Evolutionary conservation across 2,888 invertebrate genomes (phyloP).

Genomic region (Dryococelus australis): DNA sequence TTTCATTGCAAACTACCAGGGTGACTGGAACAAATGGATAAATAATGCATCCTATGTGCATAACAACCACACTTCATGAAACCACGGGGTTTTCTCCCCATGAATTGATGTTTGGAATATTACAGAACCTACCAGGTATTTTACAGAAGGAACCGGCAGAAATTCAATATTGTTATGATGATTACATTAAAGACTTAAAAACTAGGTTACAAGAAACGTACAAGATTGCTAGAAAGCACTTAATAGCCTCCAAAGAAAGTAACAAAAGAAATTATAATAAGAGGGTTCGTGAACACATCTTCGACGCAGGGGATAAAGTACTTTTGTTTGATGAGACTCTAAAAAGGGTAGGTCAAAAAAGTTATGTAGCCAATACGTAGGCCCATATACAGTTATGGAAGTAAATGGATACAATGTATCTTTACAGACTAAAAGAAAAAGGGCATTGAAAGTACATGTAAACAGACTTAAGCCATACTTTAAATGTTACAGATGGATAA

Average conservation of each 20-base stretch:
- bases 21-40: background rate
- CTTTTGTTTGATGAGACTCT: background rate
- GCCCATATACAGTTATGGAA: no score
- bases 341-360: background rate
- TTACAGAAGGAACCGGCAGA: background rate
- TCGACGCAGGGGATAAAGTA: background rate
- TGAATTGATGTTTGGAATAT: background rate
- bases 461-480: background rate
- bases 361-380: no score
- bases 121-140: background rate
- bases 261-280: background rate
- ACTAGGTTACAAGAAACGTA: background rate
- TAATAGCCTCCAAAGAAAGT: background rate
- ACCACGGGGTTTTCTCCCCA: background rate
- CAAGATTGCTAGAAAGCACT: background rate
- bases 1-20: background rate
- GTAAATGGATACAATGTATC: background rate
- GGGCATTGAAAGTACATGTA: background rate
- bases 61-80: background rate
- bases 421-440: background rate
- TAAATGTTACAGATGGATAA: background rate
- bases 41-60: background rate
- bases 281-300: background rate
- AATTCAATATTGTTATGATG: background rate
- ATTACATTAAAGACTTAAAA: background rate